Conservation (phyloP, 2,888 invertebrate genomes). For the Monoplex corrugatus region DNA sequence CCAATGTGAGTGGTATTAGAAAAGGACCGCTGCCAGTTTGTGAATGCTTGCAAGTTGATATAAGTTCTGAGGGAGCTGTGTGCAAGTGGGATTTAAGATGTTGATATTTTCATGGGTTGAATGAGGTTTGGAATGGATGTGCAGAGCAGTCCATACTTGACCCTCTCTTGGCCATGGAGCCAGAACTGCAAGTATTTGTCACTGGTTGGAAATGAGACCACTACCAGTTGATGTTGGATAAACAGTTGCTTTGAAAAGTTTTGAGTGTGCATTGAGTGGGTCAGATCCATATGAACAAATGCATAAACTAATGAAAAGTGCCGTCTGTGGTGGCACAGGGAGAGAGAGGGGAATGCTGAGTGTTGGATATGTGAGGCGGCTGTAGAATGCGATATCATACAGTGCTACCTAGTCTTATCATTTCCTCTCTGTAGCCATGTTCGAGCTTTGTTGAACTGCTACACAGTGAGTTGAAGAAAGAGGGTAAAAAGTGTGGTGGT, state of each 20-base stretch:
- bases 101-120: not conserved
- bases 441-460: not conserved
- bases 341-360: too few relatives aligned
- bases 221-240: not conserved
- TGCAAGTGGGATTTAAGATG: not conserved
- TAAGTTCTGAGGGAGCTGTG: not conserved
- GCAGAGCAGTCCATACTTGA: not conserved
- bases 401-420: constrained; percentile 15
- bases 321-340: too few relatives aligned
- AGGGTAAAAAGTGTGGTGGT: not conserved
- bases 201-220: not conserved
- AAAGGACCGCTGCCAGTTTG: not conserved
- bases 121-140: not conserved
- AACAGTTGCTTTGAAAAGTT: not conserved
- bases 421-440: not conserved
- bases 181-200: not conserved
- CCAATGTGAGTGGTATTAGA: constrained; percentile 15
- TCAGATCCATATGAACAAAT: too few relatives aligned
- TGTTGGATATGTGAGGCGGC: too few relatives aligned
- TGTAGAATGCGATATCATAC: too few relatives aligned
- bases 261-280: not conserved
- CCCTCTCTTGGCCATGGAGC: not conserved
- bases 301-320: too few relatives aligned
- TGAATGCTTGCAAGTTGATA: not conserved
- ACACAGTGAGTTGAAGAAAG: not conserved